Percentiles rank a stretch among this genome's conserved stretches.
These are phyloP conservation scores for Drosophila orosa DNA, from an alignment of 1,140 invertebrate species.

Conservation along the genomic window DNA sequence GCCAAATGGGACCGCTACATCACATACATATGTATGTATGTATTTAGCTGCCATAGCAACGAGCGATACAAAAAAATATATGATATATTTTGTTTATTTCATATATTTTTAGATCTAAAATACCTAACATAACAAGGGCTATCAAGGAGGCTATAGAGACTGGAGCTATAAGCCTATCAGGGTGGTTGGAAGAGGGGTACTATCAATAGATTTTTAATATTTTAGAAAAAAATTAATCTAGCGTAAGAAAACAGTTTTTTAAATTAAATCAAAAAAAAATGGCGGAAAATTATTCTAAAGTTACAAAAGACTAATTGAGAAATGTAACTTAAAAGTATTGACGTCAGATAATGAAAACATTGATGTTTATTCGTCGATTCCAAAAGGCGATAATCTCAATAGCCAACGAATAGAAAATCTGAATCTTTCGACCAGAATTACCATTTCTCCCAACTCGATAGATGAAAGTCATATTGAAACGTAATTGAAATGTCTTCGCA, in stretches of 20 bases:
- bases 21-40: no score
- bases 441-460: neutral
- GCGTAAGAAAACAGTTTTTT: neutral
- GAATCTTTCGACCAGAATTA: neutral
- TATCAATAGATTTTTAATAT: neutral
- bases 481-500: neutral
- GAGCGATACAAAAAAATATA: no score
- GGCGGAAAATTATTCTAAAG: neutral
- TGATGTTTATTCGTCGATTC: neutral
- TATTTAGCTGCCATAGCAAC: no score
- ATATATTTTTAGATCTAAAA: neutral
- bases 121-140: neutral
- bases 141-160: neutral
- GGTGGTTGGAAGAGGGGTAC: neutral
- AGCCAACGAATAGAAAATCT: neutral
- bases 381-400: neutral
- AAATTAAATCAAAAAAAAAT: neutral
- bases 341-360: neutral
- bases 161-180: neutral
- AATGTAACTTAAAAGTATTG: neutral
- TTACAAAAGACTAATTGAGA: neutral
- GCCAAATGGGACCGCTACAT: no score
- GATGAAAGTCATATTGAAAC: neutral
- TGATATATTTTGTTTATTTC: no score
- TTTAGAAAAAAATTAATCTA: neutral